Evolutionary conservation across 2,888 invertebrate genomes (phyloP), one percentile per base, ranked within the genome.

Genomic region (Sclerodermus sp.): DNA sequence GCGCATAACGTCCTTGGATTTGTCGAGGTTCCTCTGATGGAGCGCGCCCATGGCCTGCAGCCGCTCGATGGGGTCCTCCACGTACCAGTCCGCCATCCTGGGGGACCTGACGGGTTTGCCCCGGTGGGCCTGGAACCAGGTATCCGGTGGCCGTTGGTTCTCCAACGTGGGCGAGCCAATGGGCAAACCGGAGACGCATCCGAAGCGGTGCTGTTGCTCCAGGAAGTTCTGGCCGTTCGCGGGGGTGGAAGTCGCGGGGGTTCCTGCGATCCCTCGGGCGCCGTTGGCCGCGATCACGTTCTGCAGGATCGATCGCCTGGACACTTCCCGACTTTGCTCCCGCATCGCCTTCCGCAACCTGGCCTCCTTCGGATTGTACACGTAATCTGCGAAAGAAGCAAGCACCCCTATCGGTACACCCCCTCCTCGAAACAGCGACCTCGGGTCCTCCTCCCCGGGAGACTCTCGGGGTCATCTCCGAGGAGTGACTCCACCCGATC

Each of bases 311-410:
- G 73, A 73, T 51, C 75, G 74, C 47, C 76, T 67, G 45, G 77
- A 75, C 47, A 74, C 60, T 59, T 76, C 74, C 30, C 77, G 71
- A 44, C 64, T 74, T 53, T 77, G 77, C 64, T 82, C 82, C 58
- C 83, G 80, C 80, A 83, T 81, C 43, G 83, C 83, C 71, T 85
- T 85, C 51, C 84, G 80, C 68, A 84, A 77, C 52, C 85, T 78
- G 40, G 84, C 85, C 73, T 85, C 85, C 65, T 84, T 84, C 37
- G 85, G 85, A 70, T 84, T 85, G 78, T 85, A 85, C 51, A 84
- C 83, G 73, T 85, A 85, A 76, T 82, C 83, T 83, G 79, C 10
- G 10, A 23, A 23, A 23, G 4, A 23, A 23, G 3, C 8, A 23
- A 23, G 3, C 8, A 5, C 23, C 3, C 3, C 8, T 8, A 5